Evolutionary conservation across 2,113 vertebrate species (phyloP).

Genomic region (Podarcis raffonei): DNA sequence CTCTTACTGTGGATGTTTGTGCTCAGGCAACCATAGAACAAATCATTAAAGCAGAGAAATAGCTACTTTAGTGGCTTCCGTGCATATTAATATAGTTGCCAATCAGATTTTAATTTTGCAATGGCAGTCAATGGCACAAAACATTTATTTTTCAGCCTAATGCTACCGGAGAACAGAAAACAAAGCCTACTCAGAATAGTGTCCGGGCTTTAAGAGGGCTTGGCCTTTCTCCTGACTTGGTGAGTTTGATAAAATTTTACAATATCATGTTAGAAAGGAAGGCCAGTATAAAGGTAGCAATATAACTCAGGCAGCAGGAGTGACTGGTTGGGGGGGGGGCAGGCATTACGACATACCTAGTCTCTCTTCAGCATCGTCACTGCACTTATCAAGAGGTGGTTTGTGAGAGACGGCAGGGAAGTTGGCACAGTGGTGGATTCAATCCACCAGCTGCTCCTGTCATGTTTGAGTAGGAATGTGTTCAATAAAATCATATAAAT

Average conservation of each 20-base stretch:
- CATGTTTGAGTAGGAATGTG: not conserved
- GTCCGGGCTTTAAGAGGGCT: slow-evolving; percentile 79
- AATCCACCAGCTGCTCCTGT: too few relatives aligned
- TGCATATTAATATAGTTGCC: not conserved
- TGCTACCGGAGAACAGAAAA: slow-evolving; percentile 82
- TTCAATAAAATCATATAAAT: not conserved
- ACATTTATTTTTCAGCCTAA: slow-evolving; percentile 73
- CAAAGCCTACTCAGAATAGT: slow-evolving; percentile 84
- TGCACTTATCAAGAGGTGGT: too few relatives aligned
- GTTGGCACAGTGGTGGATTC: too few relatives aligned
- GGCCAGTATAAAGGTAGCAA: not conserved
- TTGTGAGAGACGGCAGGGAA: too few relatives aligned
- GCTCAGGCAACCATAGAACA: not conserved
- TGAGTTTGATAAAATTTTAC: slow-evolving; percentile 58
- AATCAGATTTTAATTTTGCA: not conserved
- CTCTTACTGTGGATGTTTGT: too few relatives aligned
- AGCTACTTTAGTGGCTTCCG: not conserved
- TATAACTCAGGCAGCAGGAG: not conserved
- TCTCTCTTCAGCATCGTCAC: too few relatives aligned
- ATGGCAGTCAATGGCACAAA: too few relatives aligned
- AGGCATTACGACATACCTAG: too few relatives aligned
- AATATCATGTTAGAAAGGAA: not conserved
- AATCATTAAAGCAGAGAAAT: not conserved
- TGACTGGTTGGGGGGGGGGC: too few relatives aligned
- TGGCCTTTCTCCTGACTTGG: slow-evolving; percentile 83